These are phyloP conservation scores for Xenopus laevis DNA, from an alignment of 2,113 vertebrate genomes.

Conservation along the genomic window DNA sequence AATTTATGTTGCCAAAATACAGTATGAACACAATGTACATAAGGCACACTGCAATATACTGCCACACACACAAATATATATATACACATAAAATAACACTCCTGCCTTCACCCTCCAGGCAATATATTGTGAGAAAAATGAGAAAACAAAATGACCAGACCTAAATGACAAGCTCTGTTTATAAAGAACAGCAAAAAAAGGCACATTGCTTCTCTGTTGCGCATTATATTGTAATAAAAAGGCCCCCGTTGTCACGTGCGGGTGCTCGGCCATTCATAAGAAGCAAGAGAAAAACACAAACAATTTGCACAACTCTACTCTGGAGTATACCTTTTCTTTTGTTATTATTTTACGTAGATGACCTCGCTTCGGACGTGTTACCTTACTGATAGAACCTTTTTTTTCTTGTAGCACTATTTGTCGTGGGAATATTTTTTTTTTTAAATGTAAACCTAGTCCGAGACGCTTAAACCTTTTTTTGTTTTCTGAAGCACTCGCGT, in stretches of 20 bases:
- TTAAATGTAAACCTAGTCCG: conserved; percentile 74
- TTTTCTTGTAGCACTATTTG: conserved; percentile 89
- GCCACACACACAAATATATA: too few relatives aligned
- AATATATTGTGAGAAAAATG: too few relatives aligned
- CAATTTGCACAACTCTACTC: conserved; percentile 78
- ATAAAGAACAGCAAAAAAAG: conserved; percentile 8
- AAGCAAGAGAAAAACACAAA: conserved; percentile 68
- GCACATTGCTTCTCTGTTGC: conserved; percentile 49
- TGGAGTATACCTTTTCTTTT: conserved; percentile 71
- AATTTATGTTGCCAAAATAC: conserved; percentile 60
- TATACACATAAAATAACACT: conserved; percentile 32
- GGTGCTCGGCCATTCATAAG: conserved; percentile 52
- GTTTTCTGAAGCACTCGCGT: conserved; percentile 81
- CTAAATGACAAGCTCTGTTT: conserved; percentile 16
- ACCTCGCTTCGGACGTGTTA: conserved; percentile 81
- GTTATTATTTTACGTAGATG: conserved; percentile 70
- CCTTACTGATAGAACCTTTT: conserved; percentile 79
- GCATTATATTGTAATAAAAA: conserved; percentile 49
- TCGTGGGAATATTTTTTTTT: conserved; percentile 70
- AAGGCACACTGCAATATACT: too few relatives aligned
- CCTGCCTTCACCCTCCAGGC: conserved; percentile 28
- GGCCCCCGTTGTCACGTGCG: conserved; percentile 55
- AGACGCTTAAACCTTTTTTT: conserved; percentile 67
- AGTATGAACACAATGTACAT: too few relatives aligned
- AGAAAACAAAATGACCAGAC: too few relatives aligned